These are phyloP conservation scores for Meandrina meandrites DNA, from an alignment of 92 coral and sea anemone genomes.

Conservation along the genomic window DNA sequence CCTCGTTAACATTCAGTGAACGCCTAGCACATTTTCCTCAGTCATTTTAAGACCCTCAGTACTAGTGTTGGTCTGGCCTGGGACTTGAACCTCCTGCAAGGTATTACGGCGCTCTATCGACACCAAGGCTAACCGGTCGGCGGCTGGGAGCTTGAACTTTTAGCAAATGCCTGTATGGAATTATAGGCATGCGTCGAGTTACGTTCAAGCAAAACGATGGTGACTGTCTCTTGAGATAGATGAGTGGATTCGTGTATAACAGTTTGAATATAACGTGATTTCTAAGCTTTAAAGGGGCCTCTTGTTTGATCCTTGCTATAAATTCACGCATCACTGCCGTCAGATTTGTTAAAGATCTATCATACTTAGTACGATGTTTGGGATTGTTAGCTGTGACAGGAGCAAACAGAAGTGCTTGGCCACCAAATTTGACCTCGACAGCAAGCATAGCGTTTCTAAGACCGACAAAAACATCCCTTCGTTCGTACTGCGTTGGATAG, in stretches of 20 bases:
- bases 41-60: too few relatives aligned
- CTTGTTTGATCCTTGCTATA: not conserved
- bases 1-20: too few relatives aligned
- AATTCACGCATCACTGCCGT: not conserved
- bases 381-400: constrained; percentile 8
- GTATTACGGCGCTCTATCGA: too few relatives aligned
- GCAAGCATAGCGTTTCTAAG: not conserved
- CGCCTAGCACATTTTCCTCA: too few relatives aligned
- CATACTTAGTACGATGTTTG: not conserved
- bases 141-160: too few relatives aligned
- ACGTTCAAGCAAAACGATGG: constrained; percentile 3
- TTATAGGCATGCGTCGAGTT: constrained; percentile 13
- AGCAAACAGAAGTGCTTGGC: constrained; percentile 35
- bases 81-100: too few relatives aligned
- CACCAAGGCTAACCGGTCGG: too few relatives aligned
- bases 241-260: not conserved
- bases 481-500: not conserved
- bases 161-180: constrained; percentile 22
- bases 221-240: not conserved
- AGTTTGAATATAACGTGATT: not conserved
- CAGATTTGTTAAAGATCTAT: too few relatives aligned
- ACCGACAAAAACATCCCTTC: not conserved
- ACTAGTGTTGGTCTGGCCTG: too few relatives aligned
- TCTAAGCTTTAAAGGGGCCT: not conserved
- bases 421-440: constrained; percentile 32